phyloP scores from a whole-genome alignment of 2,797 vertebrate genomes.

The Octomys mimax region DNA sequence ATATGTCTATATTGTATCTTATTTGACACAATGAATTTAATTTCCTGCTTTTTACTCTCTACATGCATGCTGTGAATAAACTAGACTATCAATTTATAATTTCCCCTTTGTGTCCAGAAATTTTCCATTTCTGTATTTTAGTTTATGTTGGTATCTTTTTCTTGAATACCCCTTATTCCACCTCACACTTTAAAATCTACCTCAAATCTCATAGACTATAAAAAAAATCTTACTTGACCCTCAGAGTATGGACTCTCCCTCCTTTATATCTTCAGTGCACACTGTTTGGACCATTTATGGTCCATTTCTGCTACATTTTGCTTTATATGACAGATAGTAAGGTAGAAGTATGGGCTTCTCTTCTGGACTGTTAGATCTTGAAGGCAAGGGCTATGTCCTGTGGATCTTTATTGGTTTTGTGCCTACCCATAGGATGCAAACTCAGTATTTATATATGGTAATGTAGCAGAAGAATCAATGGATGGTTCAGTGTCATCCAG shows the following conservation, averaged over 20 bases:
- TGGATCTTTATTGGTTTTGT: background rate
- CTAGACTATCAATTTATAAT: background rate
- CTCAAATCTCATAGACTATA: background rate
- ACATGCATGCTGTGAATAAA: slow-evolving; percentile 45
- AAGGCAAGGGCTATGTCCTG: background rate
- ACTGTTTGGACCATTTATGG: background rate
- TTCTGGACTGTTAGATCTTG: background rate
- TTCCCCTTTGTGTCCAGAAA: slow-evolving; percentile 52
- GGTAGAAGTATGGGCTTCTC: background rate
- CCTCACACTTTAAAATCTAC: slow-evolving; percentile 7
- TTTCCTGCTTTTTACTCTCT: slow-evolving; percentile 47
- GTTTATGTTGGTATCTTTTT: background rate
- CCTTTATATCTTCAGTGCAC: background rate
- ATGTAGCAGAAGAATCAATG: background rate
- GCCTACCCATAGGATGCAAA: background rate
- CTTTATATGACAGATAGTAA: background rate
- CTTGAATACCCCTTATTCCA: slow-evolving; percentile 26
- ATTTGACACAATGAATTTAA: slow-evolving; percentile 45
- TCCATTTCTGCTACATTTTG: background rate
- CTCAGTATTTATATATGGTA: background rate
- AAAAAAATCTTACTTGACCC: background rate
- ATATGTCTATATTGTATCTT: background rate
- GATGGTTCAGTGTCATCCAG: background rate
- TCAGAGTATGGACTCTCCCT: background rate
- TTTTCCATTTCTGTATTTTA: slow-evolving; percentile 51